Conservation (phyloP, 2,797 vertebrate species). For the Catamblyrhynchus diadema region DNA sequence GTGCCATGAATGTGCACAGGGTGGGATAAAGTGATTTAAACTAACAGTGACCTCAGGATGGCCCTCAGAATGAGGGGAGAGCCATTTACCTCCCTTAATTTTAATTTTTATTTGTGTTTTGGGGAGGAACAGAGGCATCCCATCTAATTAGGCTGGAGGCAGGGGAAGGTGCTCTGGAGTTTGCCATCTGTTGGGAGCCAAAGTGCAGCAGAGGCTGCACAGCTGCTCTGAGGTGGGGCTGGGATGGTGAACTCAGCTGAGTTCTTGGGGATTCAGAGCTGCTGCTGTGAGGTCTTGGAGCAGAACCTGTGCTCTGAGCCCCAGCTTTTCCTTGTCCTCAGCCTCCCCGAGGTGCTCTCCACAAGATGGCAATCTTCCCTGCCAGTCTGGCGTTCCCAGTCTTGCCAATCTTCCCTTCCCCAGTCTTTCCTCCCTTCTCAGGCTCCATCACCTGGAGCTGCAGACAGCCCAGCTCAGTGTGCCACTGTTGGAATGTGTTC, state of each 20-base stretch:
- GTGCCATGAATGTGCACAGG: rapidly evolving
- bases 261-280: background rate
- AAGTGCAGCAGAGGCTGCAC: background rate
- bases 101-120: background rate
- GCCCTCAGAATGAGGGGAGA: background rate
- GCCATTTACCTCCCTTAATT: background rate
- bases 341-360: background rate
- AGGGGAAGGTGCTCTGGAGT: background rate
- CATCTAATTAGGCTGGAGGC: background rate
- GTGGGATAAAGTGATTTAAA: rapidly evolving
- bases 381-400: background rate
- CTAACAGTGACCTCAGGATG: background rate
- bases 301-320: background rate
- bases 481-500: rapidly evolving
- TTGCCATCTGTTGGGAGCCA: background rate
- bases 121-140: background rate
- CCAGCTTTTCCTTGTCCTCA: rapidly evolving
- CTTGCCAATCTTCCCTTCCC: background rate
- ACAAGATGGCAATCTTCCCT: constrained; percentile 39
- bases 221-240: rapidly evolving
- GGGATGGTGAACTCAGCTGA: background rate
- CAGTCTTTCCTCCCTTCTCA: background rate
- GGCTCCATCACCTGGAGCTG: background rate
- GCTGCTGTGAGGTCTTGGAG: background rate
- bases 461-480: background rate